Percentiles rank a stretch among this genome's conserved stretches.
Conservation (phyloP, 2,113 vertebrate genomes). For the Pterocles burchelli region DNA sequence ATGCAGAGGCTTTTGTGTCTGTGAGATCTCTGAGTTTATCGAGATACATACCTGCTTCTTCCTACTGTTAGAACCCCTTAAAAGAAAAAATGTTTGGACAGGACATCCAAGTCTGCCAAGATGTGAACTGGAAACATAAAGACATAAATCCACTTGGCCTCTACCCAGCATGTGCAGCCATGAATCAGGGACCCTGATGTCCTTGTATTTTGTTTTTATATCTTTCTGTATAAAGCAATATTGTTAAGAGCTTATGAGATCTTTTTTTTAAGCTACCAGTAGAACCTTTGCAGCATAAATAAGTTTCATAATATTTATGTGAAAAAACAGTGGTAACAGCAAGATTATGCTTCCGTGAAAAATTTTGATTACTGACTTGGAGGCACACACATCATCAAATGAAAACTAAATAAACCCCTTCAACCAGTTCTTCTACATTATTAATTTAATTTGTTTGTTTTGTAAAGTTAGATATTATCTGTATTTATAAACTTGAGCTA, state of each 20-base stretch:
- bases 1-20: not conserved
- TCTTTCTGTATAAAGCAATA: not conserved
- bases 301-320: not conserved
- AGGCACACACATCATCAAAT: not conserved
- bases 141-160: not conserved
- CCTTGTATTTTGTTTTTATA: not conserved
- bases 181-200: not conserved
- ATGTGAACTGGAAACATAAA: not conserved
- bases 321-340: not conserved
- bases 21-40: not conserved
- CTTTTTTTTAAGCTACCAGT: not conserved
- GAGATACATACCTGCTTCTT: not conserved
- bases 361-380: not conserved
- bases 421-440: not conserved
- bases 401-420: not conserved
- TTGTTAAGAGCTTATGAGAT: not conserved
- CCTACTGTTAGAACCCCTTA: not conserved
- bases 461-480: slow-evolving; percentile 16
- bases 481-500: not conserved
- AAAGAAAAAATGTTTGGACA: not conserved
- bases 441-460: slow-evolving; percentile 14
- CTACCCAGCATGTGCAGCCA: not conserved
- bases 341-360: not conserved
- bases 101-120: not conserved
- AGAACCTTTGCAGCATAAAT: not conserved